These are phyloP conservation scores for Stegana nigrithorax DNA, from an alignment of 2,888 invertebrate genomes.

Conservation along the genomic window DNA sequence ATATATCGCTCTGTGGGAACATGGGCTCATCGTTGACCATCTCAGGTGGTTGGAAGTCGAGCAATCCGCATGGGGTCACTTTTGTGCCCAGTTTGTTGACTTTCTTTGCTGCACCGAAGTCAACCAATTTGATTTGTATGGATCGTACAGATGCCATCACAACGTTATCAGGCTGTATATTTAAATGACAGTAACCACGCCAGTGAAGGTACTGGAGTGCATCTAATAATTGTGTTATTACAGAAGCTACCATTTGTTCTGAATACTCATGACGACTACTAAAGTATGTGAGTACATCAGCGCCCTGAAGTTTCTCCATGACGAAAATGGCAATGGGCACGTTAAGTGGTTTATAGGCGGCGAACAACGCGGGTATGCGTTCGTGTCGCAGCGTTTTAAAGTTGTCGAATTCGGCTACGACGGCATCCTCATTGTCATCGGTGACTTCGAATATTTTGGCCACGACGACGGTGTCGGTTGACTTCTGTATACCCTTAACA, in stretches of 20 bases:
- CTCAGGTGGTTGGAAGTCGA: slow-evolving; percentile 88
- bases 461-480: slow-evolving; percentile 80
- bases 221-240: slow-evolving; percentile 88
- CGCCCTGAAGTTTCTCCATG: slow-evolving; percentile 88
- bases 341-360: slow-evolving; percentile 78
- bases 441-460: slow-evolving; percentile 84
- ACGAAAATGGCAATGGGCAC: slow-evolving; percentile 79
- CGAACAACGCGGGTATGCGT: slow-evolving; percentile 81
- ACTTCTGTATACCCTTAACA: slow-evolving; percentile 83
- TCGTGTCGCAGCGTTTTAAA: slow-evolving; percentile 87
- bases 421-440: slow-evolving; percentile 75
- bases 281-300: slow-evolving; percentile 90
- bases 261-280: slow-evolving; percentile 90
- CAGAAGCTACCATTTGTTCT: slow-evolving; percentile 90
- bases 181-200: slow-evolving; percentile 88
- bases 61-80: slow-evolving; percentile 75
- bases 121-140: slow-evolving; percentile 89
- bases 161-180: slow-evolving; percentile 94
- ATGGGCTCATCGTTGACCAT: slow-evolving; percentile 88
- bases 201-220: slow-evolving; percentile 95
- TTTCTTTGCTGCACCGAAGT: slow-evolving; percentile 88
- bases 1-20: slow-evolving; percentile 92
- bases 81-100: slow-evolving; percentile 82
- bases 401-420: slow-evolving; percentile 86
- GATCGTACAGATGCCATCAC: slow-evolving; percentile 89